phyloP scores from a whole-genome alignment of 2,113 vertebrate species.

The Colius striatus region DNA sequence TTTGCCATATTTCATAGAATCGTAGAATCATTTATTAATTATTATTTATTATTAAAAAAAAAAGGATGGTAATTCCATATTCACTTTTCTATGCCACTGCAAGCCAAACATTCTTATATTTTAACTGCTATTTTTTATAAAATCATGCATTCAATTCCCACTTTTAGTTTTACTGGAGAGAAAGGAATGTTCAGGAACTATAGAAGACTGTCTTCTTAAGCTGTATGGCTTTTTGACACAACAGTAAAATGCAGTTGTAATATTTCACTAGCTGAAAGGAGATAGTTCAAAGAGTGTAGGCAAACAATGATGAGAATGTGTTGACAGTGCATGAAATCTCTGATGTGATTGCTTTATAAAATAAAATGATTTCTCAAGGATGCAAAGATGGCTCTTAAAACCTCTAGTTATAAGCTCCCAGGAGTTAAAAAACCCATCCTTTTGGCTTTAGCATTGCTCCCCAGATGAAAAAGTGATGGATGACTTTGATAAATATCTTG shows the following conservation, averaged over 20 bases:
- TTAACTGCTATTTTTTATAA: background rate
- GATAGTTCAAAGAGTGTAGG: constrained; percentile 34
- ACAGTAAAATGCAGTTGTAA: constrained; percentile 18
- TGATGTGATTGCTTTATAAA: constrained; percentile 31
- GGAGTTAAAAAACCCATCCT: background rate
- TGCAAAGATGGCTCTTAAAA: constrained; percentile 14
- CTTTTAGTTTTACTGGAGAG: background rate
- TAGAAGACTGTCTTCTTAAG: background rate
- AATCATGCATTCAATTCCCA: background rate
- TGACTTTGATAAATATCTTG: background rate
- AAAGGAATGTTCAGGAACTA: background rate
- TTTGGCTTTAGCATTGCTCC: background rate
- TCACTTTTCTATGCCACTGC: background rate
- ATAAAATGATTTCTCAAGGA: constrained; percentile 5
- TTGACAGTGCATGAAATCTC: constrained; percentile 53
- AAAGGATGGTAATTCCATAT: background rate
- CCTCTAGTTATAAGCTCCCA: background rate
- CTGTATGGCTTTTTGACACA: background rate
- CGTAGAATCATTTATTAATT: background rate
- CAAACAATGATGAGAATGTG: constrained; percentile 40
- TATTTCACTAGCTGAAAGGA: constrained; percentile 35
- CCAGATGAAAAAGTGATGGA: background rate
- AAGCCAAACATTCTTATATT: background rate
- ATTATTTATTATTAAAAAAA: background rate
- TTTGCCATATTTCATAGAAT: background rate